Evolutionary conservation across 2,113 vertebrate species (phyloP).

Genomic region (Gobiocypris rarus): DNA sequence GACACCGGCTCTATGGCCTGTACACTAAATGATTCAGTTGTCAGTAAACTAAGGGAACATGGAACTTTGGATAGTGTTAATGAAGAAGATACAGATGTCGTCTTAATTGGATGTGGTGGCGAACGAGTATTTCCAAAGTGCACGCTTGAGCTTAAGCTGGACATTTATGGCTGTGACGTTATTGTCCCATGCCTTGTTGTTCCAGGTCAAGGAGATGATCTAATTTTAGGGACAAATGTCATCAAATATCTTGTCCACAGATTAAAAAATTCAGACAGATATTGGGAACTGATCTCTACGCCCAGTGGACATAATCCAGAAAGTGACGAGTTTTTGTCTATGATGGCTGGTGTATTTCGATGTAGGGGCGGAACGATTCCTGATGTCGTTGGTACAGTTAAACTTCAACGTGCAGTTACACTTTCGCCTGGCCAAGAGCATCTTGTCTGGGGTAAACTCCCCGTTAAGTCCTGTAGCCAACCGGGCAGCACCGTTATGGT

Average conservation of each 20-base stretch:
- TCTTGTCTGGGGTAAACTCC: neutral
- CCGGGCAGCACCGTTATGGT: too few species aligned
- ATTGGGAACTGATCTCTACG: slow-evolving; percentile 32
- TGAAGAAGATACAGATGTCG: slow-evolving; percentile 32
- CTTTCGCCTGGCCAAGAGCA: slow-evolving; percentile 33
- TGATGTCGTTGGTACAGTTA: slow-evolving; percentile 37
- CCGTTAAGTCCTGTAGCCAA: neutral
- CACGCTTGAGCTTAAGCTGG: slow-evolving; percentile 4
- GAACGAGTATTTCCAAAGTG: slow-evolving; percentile 29
- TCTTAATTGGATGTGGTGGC: slow-evolving; percentile 40
- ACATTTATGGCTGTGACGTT: slow-evolving; percentile 30
- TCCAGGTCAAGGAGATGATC: slow-evolving; percentile 39
- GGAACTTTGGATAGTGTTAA: slow-evolving; percentile 1
- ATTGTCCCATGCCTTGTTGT: slow-evolving; percentile 43
- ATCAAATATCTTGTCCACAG: slow-evolving; percentile 41
- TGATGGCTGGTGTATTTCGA: slow-evolving; percentile 18
- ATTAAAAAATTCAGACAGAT: slow-evolving; percentile 40
- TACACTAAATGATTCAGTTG: slow-evolving; percentile 37
- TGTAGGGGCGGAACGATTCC: slow-evolving; percentile 23
- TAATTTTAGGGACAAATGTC: slow-evolving; percentile 43
- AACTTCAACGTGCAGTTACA: slow-evolving; percentile 32
- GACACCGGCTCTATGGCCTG: slow-evolving; percentile 52
- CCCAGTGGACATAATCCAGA: neutral
- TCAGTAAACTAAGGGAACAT: slow-evolving; percentile 21
- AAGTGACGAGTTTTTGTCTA: neutral